Percentiles rank a stretch among this genome's conserved stretches.
Evolutionary conservation across 2,888 invertebrate genomes (phyloP).

Genomic region (Marronus borbonicus): DNA sequence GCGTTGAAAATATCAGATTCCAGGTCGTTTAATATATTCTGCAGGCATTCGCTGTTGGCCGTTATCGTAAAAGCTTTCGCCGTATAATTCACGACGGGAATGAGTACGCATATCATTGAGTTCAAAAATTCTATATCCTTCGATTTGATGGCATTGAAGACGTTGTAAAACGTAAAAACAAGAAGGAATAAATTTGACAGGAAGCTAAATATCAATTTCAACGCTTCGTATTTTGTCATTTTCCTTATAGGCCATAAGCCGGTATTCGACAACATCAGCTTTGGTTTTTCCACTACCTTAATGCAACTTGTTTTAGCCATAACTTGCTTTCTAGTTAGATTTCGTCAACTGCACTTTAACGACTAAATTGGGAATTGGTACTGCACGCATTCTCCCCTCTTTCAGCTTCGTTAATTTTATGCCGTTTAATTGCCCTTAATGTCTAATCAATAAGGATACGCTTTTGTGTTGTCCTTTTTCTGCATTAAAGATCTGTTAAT

Average conservation of each 20-base stretch:
- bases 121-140: conserved; percentile 2
- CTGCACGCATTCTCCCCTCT: background rate
- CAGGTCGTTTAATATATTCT: background rate
- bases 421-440: no score
- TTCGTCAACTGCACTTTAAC: background rate
- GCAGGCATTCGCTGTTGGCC: conserved; percentile 7
- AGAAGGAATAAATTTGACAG: background rate
- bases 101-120: conserved; percentile 17
- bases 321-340: background rate
- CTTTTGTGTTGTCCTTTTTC: no score
- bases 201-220: background rate
- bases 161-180: background rate
- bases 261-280: background rate
- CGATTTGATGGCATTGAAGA: conserved; percentile 11
- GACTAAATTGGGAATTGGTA: background rate
- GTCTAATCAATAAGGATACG: no score
- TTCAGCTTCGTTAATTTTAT: no score
- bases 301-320: conserved; percentile 1
- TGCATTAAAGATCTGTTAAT: no score
- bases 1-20: conserved; percentile 15
- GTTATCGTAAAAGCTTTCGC: background rate
- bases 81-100: conserved; percentile 7
- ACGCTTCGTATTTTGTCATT: background rate
- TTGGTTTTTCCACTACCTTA: background rate
- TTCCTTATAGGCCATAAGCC: background rate